A percentile compares a stretch with the other conserved stretches of the same genome.
These are phyloP conservation scores for Myrmophylax atrothorax DNA, from an alignment of 2,113 vertebrate genomes.

Conservation along the genomic window DNA sequence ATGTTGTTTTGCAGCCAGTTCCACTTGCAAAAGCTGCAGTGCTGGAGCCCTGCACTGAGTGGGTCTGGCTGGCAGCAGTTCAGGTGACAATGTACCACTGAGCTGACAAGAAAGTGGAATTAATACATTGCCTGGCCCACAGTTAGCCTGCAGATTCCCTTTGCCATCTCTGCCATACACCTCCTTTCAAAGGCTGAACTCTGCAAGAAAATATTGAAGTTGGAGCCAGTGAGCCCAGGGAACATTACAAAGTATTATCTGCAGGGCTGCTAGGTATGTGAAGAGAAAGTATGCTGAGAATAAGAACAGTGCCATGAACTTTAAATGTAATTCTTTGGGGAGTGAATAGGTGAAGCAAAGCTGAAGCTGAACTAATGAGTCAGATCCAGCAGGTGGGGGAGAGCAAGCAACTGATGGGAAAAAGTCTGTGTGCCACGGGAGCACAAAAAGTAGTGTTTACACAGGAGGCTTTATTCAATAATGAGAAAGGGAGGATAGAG, in stretches of 20 bases:
- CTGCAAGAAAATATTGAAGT: background rate
- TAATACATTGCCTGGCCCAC: background rate
- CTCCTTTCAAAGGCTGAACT: background rate
- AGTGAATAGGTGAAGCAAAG: slow-evolving; percentile 34
- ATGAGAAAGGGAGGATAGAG: slow-evolving; percentile 13
- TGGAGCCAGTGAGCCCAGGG: background rate
- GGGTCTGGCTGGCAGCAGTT: background rate
- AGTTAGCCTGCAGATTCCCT: background rate
- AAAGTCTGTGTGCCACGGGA: background rate
- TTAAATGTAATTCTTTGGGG: slow-evolving; percentile 27
- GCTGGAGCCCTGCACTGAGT: background rate
- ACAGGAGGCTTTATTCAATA: slow-evolving; percentile 32
- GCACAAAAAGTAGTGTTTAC: slow-evolving; percentile 32
- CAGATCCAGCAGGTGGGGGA: slow-evolving; percentile 8
- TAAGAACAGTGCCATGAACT: slow-evolving; percentile 31
- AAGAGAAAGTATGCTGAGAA: background rate
- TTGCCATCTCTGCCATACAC: background rate
- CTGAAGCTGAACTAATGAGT: slow-evolving; percentile 38
- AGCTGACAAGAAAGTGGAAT: background rate
- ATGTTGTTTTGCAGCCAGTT: background rate
- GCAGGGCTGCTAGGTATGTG: background rate
- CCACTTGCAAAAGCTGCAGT: background rate
- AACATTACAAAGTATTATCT: background rate
- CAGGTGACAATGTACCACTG: background rate
- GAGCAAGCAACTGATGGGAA: slow-evolving; percentile 33